phyloP scores from a whole-genome alignment of 2,888 invertebrate genomes.

The Eustalomyia histrio region DNA sequence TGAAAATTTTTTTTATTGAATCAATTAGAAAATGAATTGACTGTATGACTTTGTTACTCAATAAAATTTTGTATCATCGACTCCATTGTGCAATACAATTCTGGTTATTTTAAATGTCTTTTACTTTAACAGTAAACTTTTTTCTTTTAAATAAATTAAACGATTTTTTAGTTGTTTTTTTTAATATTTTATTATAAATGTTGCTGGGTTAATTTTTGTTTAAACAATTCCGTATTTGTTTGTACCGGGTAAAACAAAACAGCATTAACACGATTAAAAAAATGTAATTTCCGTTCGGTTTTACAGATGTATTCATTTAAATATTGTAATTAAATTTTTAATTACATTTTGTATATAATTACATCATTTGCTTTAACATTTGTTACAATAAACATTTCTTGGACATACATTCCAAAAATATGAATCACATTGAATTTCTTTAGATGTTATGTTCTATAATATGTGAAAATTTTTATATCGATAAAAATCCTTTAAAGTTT shows the following conservation, averaged over 20 bases:
- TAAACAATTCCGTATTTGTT: neutral
- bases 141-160: too few species aligned
- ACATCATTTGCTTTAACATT: neutral
- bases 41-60: too few species aligned
- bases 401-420: neutral
- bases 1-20: too few species aligned
- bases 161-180: too few species aligned
- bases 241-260: neutral
- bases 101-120: too few species aligned
- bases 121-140: too few species aligned
- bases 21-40: too few species aligned
- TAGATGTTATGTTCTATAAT: neutral
- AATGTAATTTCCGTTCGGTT: neutral
- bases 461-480: too few species aligned
- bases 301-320: neutral
- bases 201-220: neutral
- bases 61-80: too few species aligned
- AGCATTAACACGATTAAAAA: neutral
- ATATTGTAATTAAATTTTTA: neutral
- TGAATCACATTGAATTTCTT: neutral
- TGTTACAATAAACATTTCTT: neutral
- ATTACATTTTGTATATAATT: constrained; percentile 7
- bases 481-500: too few species aligned
- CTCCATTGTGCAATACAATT: too few species aligned
- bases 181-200: too few species aligned